These are phyloP conservation scores for Pseudomyrmex cubaensis DNA, from an alignment of 1,140 invertebrate species.

Conservation along the genomic window DNA sequence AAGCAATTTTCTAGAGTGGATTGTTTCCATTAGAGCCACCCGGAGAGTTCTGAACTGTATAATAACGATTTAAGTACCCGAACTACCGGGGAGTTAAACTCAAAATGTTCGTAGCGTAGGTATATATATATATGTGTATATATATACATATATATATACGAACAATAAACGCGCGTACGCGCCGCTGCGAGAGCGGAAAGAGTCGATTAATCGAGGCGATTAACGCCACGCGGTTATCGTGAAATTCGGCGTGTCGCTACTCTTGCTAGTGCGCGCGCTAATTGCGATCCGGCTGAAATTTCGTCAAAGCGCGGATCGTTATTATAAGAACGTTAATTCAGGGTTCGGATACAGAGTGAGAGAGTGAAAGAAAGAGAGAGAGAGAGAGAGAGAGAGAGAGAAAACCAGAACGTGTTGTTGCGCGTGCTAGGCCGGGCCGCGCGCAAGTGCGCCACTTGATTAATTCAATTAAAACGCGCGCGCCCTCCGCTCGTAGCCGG, in stretches of 20 bases:
- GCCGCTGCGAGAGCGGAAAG: background rate
- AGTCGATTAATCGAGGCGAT: slow-evolving; percentile 44
- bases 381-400: slow-evolving; percentile 1
- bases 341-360: background rate
- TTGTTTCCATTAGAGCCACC: background rate
- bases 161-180: slow-evolving; percentile 2
- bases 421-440: slow-evolving; percentile 33
- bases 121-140: too few relatives aligned
- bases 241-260: slow-evolving; percentile 30
- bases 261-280: slow-evolving; percentile 4
- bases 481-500: slow-evolving; percentile 14
- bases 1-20: background rate
- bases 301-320: slow-evolving; percentile 37
- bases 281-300: slow-evolving; percentile 36
- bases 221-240: slow-evolving; percentile 14
- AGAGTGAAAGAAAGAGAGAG: background rate
- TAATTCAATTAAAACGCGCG: slow-evolving; percentile 68
- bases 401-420: slow-evolving; percentile 1
- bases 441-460: slow-evolving; percentile 47
- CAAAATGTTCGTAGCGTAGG: background rate
- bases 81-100: background rate
- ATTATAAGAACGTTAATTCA: slow-evolving; percentile 55
- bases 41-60: background rate
- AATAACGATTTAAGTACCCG: slow-evolving; percentile 29
- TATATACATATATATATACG: too few relatives aligned